These are phyloP conservation scores for Catharus fuscescens DNA, from an alignment of 2,113 vertebrate species.

Conservation along the genomic window DNA sequence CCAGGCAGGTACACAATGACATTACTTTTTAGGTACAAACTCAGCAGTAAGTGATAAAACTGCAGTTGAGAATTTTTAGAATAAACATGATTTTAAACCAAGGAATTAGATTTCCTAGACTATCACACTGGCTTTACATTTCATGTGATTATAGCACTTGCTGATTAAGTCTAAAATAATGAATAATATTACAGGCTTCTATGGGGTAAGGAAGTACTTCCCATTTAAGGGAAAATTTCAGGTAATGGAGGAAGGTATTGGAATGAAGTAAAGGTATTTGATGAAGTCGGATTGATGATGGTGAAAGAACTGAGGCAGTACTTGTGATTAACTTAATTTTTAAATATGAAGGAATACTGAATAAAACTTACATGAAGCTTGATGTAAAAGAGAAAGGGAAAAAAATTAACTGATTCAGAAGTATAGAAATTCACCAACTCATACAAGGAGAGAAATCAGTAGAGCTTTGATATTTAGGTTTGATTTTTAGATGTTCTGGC, in stretches of 20 bases:
- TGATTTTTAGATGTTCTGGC: background rate
- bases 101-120: background rate
- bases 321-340: background rate
- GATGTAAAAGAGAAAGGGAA: background rate
- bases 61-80: background rate
- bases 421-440: background rate
- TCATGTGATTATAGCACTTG: background rate
- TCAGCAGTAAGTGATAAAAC: background rate
- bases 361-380: background rate
- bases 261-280: background rate
- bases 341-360: background rate
- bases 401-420: background rate
- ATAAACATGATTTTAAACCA: background rate
- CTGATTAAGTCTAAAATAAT: background rate
- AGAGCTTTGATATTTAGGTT: background rate
- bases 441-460: background rate
- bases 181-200: background rate
- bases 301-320: background rate
- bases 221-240: background rate
- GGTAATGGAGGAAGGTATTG: background rate
- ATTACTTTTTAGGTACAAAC: background rate
- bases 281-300: background rate
- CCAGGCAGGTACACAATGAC: background rate
- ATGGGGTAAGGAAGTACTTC: background rate
- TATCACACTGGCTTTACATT: background rate